phyloP scores from a whole-genome alignment of 2,797 vertebrate genomes.

The Cephalopachus bancanus region DNA sequence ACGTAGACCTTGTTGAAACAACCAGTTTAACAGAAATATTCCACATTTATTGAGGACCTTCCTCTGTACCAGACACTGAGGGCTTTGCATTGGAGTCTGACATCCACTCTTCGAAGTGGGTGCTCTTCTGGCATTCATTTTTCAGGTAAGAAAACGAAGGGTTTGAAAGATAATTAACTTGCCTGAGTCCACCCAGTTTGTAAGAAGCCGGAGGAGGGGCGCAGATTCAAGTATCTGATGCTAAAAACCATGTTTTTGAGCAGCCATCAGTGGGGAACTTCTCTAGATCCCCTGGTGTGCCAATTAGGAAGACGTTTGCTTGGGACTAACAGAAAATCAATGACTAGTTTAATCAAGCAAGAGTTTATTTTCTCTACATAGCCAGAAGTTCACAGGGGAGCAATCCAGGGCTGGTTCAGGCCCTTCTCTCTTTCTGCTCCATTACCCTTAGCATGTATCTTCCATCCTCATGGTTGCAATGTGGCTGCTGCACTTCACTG shows the following conservation, averaged over 20 bases:
- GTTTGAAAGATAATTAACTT: not conserved
- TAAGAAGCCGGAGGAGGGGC: not conserved
- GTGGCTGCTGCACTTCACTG: not conserved
- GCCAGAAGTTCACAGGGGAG: not conserved
- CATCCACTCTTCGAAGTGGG: not conserved
- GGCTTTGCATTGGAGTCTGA: not conserved
- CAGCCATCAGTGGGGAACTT: rapidly evolving
- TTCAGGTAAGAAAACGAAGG: not conserved
- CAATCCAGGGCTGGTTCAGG: not conserved
- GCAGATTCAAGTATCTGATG: not conserved
- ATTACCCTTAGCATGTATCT: not conserved
- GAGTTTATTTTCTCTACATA: not conserved
- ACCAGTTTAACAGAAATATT: not conserved
- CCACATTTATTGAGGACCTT: not conserved
- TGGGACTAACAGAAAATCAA: not conserved
- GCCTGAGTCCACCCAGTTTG: not conserved
- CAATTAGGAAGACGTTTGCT: not conserved
- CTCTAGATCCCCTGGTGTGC: not conserved
- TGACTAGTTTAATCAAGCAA: not conserved
- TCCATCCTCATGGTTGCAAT: not conserved
- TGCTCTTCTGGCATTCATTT: not conserved
- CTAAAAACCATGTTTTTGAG: not conserved
- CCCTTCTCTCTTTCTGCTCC: not conserved
- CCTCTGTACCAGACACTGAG: not conserved
- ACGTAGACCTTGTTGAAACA: not conserved